These are phyloP conservation scores for Urophycis tenuis DNA, from an alignment of 2,797 vertebrate species.

Conservation along the genomic window DNA sequence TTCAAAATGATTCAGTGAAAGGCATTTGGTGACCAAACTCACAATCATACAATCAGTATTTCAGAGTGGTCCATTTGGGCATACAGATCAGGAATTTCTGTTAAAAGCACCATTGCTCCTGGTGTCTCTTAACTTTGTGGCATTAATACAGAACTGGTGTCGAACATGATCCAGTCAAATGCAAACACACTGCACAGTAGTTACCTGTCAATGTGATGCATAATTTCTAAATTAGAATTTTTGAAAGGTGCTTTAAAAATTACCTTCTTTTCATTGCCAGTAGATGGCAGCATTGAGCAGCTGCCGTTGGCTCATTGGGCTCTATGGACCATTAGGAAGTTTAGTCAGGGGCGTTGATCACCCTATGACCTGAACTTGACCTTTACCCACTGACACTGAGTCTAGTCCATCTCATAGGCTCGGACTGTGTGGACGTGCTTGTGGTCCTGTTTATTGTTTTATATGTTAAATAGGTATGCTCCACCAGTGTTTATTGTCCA, in stretches of 20 bases:
- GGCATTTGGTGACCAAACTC: neutral
- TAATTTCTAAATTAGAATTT: neutral
- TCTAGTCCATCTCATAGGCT: neutral
- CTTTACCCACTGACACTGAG: conserved; percentile 19
- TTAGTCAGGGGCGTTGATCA: conserved; percentile 40
- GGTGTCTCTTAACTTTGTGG: neutral
- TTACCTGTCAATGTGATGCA: neutral
- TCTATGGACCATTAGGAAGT: conserved; percentile 21
- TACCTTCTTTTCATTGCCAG: neutral
- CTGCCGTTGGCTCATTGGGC: neutral
- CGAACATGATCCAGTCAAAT: neutral
- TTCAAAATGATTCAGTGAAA: neutral
- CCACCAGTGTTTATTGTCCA: neutral
- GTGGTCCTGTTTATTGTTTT: neutral
- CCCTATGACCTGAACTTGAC: conserved; percentile 72
- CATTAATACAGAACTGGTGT: neutral
- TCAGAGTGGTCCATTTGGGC: too few species aligned
- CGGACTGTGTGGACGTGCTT: neutral
- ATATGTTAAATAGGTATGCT: neutral
- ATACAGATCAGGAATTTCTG: neutral
- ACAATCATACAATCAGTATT: neutral
- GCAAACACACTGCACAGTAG: too few species aligned
- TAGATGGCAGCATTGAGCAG: conserved; percentile 54
- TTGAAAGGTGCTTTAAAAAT: neutral
- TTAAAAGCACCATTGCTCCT: neutral